These are phyloP conservation scores for Riparia riparia DNA, from an alignment of 2,113 vertebrate genomes.

Conservation along the genomic window DNA sequence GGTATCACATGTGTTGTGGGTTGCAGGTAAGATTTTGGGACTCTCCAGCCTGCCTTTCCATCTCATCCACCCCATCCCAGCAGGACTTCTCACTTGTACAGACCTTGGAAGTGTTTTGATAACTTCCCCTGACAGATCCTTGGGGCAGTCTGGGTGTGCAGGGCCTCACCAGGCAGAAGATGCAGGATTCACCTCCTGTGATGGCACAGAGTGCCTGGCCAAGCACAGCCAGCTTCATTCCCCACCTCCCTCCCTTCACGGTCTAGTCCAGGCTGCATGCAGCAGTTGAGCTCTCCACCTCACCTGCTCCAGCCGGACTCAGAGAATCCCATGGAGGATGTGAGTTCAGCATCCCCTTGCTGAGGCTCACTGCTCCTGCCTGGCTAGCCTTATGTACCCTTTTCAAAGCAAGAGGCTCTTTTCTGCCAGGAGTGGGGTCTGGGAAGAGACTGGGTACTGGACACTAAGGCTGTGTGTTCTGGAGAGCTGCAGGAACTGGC, in stretches of 20 bases:
- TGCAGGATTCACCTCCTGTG: neutral
- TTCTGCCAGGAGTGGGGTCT: neutral
- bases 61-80: neutral
- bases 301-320: neutral
- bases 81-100: neutral
- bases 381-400: neutral
- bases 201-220: neutral
- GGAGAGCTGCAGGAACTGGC: neutral
- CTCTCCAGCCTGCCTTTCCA: neutral
- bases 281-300: neutral
- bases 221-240: neutral
- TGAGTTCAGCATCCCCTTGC: neutral
- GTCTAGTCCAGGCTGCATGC: neutral
- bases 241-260: neutral
- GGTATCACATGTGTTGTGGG: rapidly evolving
- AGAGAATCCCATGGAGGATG: neutral
- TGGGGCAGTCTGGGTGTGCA: rapidly evolving
- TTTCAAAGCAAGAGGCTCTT: neutral
- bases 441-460: neutral
- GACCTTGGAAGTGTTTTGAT: rapidly evolving
- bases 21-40: neutral
- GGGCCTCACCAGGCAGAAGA: neutral
- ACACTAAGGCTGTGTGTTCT: neutral
- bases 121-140: neutral
- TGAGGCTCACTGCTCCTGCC: neutral